Evolutionary conservation across 1,140 invertebrate species (phyloP).

Genomic region (Hypothenemus hampei): DNA sequence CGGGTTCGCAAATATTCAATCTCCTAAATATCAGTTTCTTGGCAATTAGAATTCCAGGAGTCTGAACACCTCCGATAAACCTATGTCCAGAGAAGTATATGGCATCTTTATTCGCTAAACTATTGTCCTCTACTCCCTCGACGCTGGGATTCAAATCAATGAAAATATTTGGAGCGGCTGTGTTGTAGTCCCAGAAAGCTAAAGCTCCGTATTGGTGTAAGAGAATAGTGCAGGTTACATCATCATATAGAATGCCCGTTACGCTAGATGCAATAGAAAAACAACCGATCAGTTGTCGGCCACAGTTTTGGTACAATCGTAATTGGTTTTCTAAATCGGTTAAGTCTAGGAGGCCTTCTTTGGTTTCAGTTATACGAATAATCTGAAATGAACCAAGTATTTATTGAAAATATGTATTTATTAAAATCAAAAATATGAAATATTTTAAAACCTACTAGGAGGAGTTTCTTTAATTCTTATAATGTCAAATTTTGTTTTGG

Average conservation of each 20-base stretch:
- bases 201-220: slow-evolving; percentile 76
- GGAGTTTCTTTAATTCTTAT: too few relatives aligned
- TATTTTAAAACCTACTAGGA: too few relatives aligned
- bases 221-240: slow-evolving; percentile 73
- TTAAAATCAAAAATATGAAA: too few relatives aligned
- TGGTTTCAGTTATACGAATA: slow-evolving; percentile 69
- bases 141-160: slow-evolving; percentile 82
- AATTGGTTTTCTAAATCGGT: slow-evolving; percentile 70
- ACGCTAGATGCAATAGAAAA: slow-evolving; percentile 86
- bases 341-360: slow-evolving; percentile 73
- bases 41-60: slow-evolving; percentile 66
- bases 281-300: slow-evolving; percentile 70
- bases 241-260: slow-evolving; percentile 82
- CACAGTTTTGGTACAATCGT: slow-evolving; percentile 53
- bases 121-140: slow-evolving; percentile 41
- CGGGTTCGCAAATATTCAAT: slow-evolving; percentile 38
- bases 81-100: slow-evolving; percentile 89
- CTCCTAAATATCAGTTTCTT: slow-evolving; percentile 60
- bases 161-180: slow-evolving; percentile 73
- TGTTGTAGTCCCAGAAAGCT: slow-evolving; percentile 87
- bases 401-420: too few relatives aligned
- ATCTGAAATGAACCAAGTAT: slow-evolving; percentile 53
- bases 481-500: too few relatives aligned
- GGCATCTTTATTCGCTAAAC: slow-evolving; percentile 68
- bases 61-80: slow-evolving; percentile 85